Evolutionary conservation across 2,888 invertebrate genomes (phyloP).

Genomic region (Eulithis prunata): DNA sequence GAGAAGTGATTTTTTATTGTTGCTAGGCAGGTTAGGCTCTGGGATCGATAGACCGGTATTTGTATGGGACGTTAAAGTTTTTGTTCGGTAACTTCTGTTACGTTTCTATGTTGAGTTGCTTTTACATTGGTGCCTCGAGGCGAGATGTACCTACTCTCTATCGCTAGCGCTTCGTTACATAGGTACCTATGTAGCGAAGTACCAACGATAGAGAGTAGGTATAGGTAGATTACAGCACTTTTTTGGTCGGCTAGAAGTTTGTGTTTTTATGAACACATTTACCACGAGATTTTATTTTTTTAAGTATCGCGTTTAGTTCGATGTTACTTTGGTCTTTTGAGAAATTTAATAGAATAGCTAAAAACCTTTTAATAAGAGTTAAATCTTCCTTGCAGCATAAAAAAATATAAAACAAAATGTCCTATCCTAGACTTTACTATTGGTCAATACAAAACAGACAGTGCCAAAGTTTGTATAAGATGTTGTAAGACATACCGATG

Average conservation of each 20-base stretch:
- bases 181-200: too few species aligned
- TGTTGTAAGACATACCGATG: too few species aligned
- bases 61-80: conserved; percentile 2
- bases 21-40: conserved; percentile 14
- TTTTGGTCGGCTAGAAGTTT: neutral
- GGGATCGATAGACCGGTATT: conserved; percentile 17
- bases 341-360: too few species aligned
- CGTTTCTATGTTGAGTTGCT: conserved; percentile 1
- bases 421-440: too few species aligned
- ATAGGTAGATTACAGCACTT: neutral
- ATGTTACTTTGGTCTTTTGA: too few species aligned
- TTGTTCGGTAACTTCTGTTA: neutral
- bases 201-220: neutral
- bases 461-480: too few species aligned
- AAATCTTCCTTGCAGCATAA: too few species aligned
- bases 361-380: too few species aligned
- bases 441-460: too few species aligned
- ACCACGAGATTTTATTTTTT: neutral
- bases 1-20: conserved; percentile 26
- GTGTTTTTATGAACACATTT: neutral
- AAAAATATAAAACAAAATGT: too few species aligned
- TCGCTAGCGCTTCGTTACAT: too few species aligned
- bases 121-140: neutral
- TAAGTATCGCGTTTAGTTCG: too few species aligned
- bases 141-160: neutral